Base-by-base conservation (phyloP, 2,797 vertebrate genomes). In the Onychomys leucogaster region DNA sequence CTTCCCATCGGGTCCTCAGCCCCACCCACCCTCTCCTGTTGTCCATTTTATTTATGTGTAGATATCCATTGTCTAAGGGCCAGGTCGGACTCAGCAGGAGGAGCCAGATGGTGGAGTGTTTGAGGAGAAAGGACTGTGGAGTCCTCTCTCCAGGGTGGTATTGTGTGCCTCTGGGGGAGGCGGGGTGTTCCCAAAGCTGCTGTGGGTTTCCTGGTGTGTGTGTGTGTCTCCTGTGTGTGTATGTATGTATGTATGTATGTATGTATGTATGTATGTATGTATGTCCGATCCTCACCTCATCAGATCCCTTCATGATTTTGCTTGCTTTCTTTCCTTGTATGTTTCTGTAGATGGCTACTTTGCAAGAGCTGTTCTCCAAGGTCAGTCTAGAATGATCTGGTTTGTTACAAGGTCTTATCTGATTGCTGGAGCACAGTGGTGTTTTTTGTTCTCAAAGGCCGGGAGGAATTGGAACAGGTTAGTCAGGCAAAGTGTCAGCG, bases 381-480 rank as follows among this genome's bases (percentile, higher is more conserved):
- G 97, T 96, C 78, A 29, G 46, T 96, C 87, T 81, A 34, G 88
- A 95, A 65, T 55, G 93, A 87, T 59, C 95, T 92, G 95, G 59
- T 94, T 83, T 86, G 92, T 65, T 55, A 5, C 86, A 34, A 88
- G 16, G 2, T 77, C 93, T 97, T 89, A 97, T 81, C 96, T 93
- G 77, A 93, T 93, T 43, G 73, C 34, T 41, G 69, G 96, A 97
- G 67, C 86, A 21, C 87, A 90, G 46, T 77, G 80, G 16, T 67
- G 14, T n/a, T 69, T 37, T 88, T 96, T 96, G 94, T 37, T 93
- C 76, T 98, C 94, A 91, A 94, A 97, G 97, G 77, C 76, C 82
- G 55, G 46, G 71, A 57, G 46, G 71, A 67, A 34, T 85, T 97
- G 8, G 93, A 94, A 55, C 69, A 71, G 14, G 57, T 88, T 77